Evolutionary conservation across 2,888 invertebrate species (phyloP).

Genomic region (Lapara coniferarum): DNA sequence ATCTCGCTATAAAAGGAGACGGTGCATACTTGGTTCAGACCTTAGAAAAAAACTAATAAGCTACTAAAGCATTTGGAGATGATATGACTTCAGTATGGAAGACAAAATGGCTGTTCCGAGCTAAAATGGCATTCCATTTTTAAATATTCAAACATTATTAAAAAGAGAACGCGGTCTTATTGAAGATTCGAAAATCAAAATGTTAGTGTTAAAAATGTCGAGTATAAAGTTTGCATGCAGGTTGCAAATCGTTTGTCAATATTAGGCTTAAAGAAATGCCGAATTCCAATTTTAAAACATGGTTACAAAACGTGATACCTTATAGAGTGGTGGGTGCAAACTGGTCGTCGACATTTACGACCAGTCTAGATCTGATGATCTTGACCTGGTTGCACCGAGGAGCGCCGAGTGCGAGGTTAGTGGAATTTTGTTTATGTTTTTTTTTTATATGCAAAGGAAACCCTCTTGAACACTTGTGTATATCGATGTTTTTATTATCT

Average conservation of each 20-base stretch:
- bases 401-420: constrained; percentile 53
- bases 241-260: too few relatives aligned
- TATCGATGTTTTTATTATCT: constrained; percentile 28
- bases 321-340: constrained; percentile 14
- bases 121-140: not conserved
- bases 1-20: too few relatives aligned
- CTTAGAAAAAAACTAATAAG: not conserved
- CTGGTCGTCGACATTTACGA: constrained; percentile 27
- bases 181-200: too few relatives aligned
- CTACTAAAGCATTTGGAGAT: not conserved
- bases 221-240: not conserved
- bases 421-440: constrained; percentile 38
- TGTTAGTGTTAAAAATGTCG: too few relatives aligned
- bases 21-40: too few relatives aligned
- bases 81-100: not conserved
- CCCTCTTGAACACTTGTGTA: constrained; percentile 27
- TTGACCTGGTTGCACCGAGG: constrained; percentile 30
- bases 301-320: constrained; percentile 23
- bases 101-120: not conserved
- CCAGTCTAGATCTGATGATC: constrained; percentile 46
- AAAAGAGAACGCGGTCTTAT: too few relatives aligned
- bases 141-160: too few relatives aligned
- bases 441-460: constrained; percentile 27
- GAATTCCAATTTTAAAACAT: not conserved
- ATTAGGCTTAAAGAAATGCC: not conserved